These are phyloP conservation scores for Caenorhabditis wallacei DNA, from an alignment of 2,888 invertebrate genomes.

Conservation along the genomic window DNA sequence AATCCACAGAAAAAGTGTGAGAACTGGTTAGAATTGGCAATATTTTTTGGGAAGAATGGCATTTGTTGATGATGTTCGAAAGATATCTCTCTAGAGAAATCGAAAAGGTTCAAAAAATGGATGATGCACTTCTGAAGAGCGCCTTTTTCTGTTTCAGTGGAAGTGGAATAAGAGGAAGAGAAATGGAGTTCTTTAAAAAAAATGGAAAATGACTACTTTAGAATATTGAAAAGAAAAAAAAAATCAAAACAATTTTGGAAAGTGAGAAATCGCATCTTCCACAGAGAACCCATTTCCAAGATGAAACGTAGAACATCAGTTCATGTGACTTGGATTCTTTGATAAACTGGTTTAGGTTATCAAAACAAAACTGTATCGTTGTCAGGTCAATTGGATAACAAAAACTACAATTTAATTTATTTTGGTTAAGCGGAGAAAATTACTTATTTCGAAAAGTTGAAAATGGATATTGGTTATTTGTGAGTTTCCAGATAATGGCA, in stretches of 20 bases:
- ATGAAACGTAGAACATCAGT: background rate
- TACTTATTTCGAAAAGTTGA: too few species aligned
- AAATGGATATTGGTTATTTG: too few species aligned
- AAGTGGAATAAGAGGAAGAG: background rate
- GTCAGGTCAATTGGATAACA: background rate
- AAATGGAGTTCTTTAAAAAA: background rate
- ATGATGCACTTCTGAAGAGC: conserved; percentile 27
- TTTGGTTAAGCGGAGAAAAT: background rate
- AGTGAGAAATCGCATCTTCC: too few species aligned
- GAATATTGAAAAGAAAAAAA: background rate
- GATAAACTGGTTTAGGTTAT: conserved; percentile 2
- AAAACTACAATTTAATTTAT: background rate
- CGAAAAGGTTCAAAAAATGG: conserved; percentile 12
- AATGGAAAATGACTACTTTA: too few species aligned
- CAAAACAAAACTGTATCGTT: background rate
- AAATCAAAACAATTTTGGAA: background rate
- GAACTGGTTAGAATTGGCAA: conserved; percentile 35
- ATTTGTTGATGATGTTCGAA: background rate
- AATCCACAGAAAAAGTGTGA: conserved; percentile 1
- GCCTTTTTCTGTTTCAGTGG: conserved; percentile 7
- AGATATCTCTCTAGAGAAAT: background rate
- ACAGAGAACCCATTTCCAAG: too few species aligned
- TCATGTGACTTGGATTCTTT: background rate
- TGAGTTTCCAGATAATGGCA: too few species aligned
- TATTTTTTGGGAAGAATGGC: background rate